These are phyloP conservation scores for Tachuris rubrigastra DNA, from an alignment of 2,113 vertebrate genomes.

Conservation along the genomic window DNA sequence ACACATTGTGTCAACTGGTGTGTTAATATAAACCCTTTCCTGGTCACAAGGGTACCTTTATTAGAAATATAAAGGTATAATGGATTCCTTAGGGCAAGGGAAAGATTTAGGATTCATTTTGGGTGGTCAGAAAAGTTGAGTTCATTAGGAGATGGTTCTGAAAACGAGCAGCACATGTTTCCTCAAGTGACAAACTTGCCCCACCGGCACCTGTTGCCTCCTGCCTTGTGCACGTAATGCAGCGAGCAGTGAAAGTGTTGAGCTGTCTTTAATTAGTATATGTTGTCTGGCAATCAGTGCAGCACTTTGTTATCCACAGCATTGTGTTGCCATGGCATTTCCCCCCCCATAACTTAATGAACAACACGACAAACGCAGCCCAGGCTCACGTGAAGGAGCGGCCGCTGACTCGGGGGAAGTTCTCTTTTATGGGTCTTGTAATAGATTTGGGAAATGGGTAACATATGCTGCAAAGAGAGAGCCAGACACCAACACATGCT, in stretches of 20 bases:
- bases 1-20: not conserved
- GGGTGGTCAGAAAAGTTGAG: not conserved
- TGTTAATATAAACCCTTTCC: not conserved
- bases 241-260: not conserved
- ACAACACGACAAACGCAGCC: not conserved
- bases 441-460: not conserved
- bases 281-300: not conserved
- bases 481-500: conserved; percentile 25
- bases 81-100: not conserved
- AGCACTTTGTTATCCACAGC: not conserved
- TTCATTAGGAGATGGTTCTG: not conserved
- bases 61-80: not conserved
- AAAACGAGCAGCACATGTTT: not conserved
- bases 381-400: not conserved
- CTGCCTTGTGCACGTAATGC: not conserved
- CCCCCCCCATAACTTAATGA: not conserved
- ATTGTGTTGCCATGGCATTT: not conserved
- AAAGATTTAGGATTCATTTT: not conserved
- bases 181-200: not conserved
- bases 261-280: not conserved
- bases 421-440: not conserved
- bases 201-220: not conserved
- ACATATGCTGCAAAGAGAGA: not conserved
- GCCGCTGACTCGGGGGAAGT: not conserved
- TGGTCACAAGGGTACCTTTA: not conserved